Evolutionary conservation across 2,888 invertebrate species (phyloP).

Genomic region (Sicus ferrugineus): DNA sequence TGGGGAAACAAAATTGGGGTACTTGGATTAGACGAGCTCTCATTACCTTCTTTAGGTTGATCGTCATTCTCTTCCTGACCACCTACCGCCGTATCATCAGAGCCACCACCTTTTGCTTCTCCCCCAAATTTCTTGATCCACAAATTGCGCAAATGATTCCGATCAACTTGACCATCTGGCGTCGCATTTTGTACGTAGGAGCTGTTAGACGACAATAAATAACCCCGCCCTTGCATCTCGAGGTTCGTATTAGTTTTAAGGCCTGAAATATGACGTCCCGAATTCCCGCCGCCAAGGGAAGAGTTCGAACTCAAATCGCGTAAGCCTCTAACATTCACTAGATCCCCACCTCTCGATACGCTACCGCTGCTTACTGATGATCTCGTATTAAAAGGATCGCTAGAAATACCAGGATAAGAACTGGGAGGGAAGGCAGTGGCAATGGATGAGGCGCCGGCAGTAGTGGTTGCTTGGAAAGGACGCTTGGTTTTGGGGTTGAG

Average conservation of each 20-base stretch:
- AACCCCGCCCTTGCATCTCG: constrained; percentile 49
- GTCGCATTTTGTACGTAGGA: background rate
- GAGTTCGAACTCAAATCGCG: constrained; percentile 41
- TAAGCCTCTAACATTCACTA: constrained; percentile 52
- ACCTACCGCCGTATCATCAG: constrained; percentile 1
- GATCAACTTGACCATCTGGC: constrained; percentile 42
- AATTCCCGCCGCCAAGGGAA: constrained; percentile 29
- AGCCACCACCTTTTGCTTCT: too few species aligned
- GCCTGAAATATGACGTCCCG: constrained; percentile 1
- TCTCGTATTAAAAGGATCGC: constrained; percentile 41
- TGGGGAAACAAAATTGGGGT: background rate
- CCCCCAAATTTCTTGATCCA: constrained; percentile 56
- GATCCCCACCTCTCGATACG: constrained; percentile 40
- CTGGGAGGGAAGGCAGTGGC: constrained; percentile 48
- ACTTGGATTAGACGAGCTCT: background rate
- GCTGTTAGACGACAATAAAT: constrained; percentile 38
- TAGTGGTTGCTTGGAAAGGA: constrained; percentile 5
- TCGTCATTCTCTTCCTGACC: background rate
- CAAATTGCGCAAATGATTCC: constrained; percentile 52
- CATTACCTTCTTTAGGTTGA: constrained; percentile 40
- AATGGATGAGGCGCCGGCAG: constrained; percentile 33
- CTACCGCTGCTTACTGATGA: background rate
- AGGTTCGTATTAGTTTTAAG: background rate
- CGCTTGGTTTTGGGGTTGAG: constrained; percentile 47
- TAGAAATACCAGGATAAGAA: constrained; percentile 51